Base-by-base conservation (phyloP, 92 coral and sea anemone genomes). In the Blastomussa wellsi region DNA sequence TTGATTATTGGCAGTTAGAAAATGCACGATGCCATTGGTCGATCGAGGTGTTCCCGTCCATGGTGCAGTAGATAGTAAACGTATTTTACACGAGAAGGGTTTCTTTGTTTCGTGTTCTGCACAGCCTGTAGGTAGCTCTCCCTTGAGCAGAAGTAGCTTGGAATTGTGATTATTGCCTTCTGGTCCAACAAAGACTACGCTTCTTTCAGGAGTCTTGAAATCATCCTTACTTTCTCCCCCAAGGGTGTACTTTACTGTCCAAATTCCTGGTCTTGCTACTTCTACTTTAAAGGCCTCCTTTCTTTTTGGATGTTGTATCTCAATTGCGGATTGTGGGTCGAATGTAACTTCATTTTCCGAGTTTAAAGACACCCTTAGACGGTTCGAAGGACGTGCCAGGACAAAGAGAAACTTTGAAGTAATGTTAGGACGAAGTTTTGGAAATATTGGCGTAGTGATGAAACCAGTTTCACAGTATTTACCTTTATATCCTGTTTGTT, bases 401-500 rank as follows among this genome's bases (percentile, higher is more conserved):
- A 93, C 78, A 64, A n/a, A 16, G 70, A 90, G 86, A 7, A 72
- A 10, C n/a, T 59, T 26, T 8, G 94, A 90, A 13, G 76, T 47
- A 39, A 62, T 29, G 4, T 76, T 81, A 2, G 77, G 59, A 7
- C 62, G 70, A 52, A 93, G 76, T 66, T 84, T 83, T 1, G 92
- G 92, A 71, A 85, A 79, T 15, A 67, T 55, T 19, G 94, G 92
- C 55, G 85, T 88, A 28, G 67, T 41, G 73, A 93, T 77, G 67
- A 78, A 16, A 29, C 93, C 96, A 11, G 77, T 84, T 42, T 90
- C 76, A 52, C 96, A 93, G 37, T 33, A 75, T n/a, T 37, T 76
- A 17, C 96, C 96, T 44, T 48, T 78, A 59, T 90, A 93, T 28
- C 94, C 96, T 2, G 96, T 93, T 7, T 72, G 64, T 32, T 84